A percentile compares a stretch with the other conserved stretches of the same genome.
phyloP scores from a whole-genome alignment of 2,888 invertebrate genomes.

The Apantesis nais region DNA sequence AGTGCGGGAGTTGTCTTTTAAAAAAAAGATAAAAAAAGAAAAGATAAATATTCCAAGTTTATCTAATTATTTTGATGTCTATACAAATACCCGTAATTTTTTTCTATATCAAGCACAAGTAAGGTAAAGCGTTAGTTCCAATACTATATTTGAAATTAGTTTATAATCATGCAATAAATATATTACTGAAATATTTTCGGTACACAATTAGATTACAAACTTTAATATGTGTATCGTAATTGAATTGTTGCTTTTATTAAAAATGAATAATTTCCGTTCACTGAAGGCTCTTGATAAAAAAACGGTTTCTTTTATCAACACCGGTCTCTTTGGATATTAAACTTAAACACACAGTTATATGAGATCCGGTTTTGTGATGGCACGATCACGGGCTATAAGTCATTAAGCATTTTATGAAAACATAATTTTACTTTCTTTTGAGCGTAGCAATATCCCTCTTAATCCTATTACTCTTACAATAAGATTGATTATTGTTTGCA shows the following conservation, averaged over 20 bases:
- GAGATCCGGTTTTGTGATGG: constrained; percentile 50
- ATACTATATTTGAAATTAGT: too few relatives aligned
- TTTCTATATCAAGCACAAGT: too few relatives aligned
- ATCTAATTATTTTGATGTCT: too few relatives aligned
- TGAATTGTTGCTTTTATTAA: not conserved
- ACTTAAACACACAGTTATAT: constrained; percentile 31
- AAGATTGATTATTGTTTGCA: constrained; percentile 27
- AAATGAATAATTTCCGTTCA: not conserved
- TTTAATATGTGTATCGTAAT: not conserved
- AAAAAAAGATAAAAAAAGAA: too few relatives aligned
- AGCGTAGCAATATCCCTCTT: not conserved
- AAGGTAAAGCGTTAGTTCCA: too few relatives aligned
- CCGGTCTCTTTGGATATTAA: constrained; percentile 6
- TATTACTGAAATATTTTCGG: not conserved
- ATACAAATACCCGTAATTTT: too few relatives aligned
- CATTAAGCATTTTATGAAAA: constrained; percentile 25
- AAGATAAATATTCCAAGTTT: too few relatives aligned
- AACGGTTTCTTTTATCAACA: not conserved
- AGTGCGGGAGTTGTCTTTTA: too few relatives aligned
- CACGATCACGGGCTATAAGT: constrained; percentile 23
- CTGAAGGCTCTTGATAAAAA: not conserved
- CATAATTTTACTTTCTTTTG: constrained; percentile 40
- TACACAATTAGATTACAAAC: not conserved
- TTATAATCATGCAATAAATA: not conserved
- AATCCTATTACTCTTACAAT: constrained; percentile 17